Evolutionary conservation across 1,140 invertebrate species (phyloP).

Genomic region (Lepidurus couesii): DNA sequence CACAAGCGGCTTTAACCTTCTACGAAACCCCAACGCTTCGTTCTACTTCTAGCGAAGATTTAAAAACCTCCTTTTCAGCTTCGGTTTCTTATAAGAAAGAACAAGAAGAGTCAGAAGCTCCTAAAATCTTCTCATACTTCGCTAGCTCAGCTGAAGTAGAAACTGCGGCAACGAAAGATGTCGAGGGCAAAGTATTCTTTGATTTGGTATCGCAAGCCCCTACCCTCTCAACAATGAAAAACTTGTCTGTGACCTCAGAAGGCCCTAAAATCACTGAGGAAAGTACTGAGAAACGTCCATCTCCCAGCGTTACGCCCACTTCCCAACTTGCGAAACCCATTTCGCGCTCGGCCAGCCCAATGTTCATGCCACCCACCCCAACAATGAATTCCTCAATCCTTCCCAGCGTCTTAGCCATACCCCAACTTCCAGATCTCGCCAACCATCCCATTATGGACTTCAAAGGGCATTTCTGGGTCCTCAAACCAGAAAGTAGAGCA

Average conservation of each 20-base stretch:
- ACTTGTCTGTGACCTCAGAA: not conserved
- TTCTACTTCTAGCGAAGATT: not conserved
- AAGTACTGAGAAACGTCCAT: not conserved
- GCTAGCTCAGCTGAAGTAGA: not conserved
- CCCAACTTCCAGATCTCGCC: not conserved
- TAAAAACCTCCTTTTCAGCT: not conserved
- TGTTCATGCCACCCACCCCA: not conserved
- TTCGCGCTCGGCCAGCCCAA: not conserved
- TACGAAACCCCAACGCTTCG: not conserved
- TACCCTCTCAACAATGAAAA: not conserved
- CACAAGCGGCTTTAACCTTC: not conserved
- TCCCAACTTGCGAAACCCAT: not conserved
- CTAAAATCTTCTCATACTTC: conserved; percentile 34
- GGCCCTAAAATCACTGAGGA: not conserved
- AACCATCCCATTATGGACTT: not conserved
- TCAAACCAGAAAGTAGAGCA: not conserved
- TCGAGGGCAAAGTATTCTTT: conserved; percentile 28
- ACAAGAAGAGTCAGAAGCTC: conserved; percentile 20
- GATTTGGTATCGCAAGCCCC: conserved; percentile 17
- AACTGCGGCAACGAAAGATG: conserved; percentile 16
- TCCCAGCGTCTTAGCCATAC: not conserved
- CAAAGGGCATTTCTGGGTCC: conserved; percentile 27
- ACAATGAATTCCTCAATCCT: not conserved
- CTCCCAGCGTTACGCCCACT: not conserved
- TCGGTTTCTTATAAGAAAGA: conserved; percentile 25